phyloP scores from a whole-genome alignment of 2,113 vertebrate species.

The Leptodactylus fuscus region DNA sequence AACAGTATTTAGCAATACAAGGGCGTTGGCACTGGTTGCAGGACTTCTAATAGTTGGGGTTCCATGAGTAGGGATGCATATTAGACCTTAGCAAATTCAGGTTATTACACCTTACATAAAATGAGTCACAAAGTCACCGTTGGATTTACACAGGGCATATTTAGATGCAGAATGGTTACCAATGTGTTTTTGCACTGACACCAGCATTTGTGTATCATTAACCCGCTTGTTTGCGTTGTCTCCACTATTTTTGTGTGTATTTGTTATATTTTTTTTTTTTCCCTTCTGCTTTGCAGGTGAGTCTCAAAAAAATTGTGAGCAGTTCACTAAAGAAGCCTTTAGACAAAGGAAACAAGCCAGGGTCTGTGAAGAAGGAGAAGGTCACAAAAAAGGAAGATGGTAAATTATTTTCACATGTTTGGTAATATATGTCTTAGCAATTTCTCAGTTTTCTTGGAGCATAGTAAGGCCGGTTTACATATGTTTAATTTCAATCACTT shows the following conservation, averaged over 20 bases:
- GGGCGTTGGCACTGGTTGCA: too few species aligned
- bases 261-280: background rate
- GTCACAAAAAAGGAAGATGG: conserved; percentile 81
- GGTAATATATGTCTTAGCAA: too few species aligned
- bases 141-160: too few species aligned
- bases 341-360: conserved; percentile 82
- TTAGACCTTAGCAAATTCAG: too few species aligned
- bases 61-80: too few species aligned
- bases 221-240: background rate
- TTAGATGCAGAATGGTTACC: background rate
- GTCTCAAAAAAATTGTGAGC: conserved; percentile 79
- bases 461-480: too few species aligned
- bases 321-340: conserved; percentile 85
- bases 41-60: too few species aligned
- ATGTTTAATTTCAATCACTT: too few species aligned
- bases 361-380: conserved; percentile 89
- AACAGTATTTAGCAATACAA: too few species aligned
- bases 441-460: background rate
- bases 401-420: conserved; percentile 59
- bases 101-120: too few species aligned
- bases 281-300: conserved; percentile 79
- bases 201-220: background rate
- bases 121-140: too few species aligned
- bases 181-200: background rate
- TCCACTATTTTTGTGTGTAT: background rate